These are phyloP conservation scores for Alligator sinensis DNA, from an alignment of 2,113 vertebrate genomes.

Conservation along the genomic window DNA sequence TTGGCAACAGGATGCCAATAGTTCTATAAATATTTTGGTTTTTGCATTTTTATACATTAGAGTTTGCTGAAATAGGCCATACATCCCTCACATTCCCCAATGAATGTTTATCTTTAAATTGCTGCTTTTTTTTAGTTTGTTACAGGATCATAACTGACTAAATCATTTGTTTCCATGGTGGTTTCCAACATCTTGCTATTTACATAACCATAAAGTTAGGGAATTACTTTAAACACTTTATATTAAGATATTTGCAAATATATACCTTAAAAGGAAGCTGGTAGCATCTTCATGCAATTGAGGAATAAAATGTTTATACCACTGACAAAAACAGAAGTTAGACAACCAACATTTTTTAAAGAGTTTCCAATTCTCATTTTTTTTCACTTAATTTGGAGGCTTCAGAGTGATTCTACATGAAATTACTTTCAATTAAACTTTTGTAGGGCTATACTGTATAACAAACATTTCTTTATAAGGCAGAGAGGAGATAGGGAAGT, in stretches of 20 bases:
- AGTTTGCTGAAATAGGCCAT: no score
- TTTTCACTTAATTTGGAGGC: background rate
- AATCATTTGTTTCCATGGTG: no score
- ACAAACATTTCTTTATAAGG: background rate
- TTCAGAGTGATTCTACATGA: background rate
- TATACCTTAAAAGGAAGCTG: background rate
- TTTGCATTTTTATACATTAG: no score
- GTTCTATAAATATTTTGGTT: no score
- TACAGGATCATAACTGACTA: no score
- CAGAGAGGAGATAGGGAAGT: background rate
- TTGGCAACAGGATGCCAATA: no score
- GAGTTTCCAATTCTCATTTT: background rate
- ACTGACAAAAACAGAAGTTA: background rate
- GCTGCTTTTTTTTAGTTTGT: no score
- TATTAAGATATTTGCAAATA: background rate
- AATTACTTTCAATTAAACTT: background rate
- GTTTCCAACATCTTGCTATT: no score
- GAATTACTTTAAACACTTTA: no score
- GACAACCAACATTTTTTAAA: background rate
- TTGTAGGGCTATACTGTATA: background rate
- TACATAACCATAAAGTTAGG: no score
- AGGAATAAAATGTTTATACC: background rate
- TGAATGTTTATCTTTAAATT: no score
- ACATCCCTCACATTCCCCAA: no score
- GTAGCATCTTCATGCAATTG: background rate